Evolutionary conservation across 2,797 vertebrate species (phyloP).

Genomic region (Podarcis lilfordi): DNA sequence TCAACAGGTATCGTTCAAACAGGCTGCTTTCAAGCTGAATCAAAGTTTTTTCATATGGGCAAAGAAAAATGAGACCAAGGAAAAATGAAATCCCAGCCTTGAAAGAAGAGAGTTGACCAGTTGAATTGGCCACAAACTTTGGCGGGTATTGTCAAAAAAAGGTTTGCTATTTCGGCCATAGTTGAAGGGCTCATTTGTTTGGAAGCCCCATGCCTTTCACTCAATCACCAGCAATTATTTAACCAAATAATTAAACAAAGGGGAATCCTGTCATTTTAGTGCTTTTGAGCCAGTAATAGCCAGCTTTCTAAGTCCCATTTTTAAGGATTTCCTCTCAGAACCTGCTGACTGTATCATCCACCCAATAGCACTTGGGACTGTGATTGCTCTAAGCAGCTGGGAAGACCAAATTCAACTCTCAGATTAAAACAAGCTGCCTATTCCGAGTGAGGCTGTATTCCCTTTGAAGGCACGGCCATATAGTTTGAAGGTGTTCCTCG

Average conservation of each 20-base stretch:
- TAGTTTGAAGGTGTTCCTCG: background rate
- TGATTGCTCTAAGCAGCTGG: background rate
- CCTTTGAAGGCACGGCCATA: too few species aligned
- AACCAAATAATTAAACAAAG: conserved; percentile 74
- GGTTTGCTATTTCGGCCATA: conserved; percentile 59
- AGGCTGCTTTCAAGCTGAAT: conserved; percentile 21
- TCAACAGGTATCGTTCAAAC: conserved; percentile 17
- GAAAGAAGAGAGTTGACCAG: background rate
- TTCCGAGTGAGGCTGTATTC: too few species aligned
- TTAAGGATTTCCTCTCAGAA: conserved; percentile 55
- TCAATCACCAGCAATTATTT: conserved; percentile 69
- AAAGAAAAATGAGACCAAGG: background rate
- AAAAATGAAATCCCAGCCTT: background rate
- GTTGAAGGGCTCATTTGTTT: conserved; percentile 55
- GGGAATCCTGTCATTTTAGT: conserved; percentile 67
- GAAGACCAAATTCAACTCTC: background rate
- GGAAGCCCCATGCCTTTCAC: conserved; percentile 63
- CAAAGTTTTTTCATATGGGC: background rate
- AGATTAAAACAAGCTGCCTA: background rate
- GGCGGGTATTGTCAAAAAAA: conserved; percentile 60
- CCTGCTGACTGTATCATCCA: conserved; percentile 38
- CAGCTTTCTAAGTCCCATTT: conserved; percentile 64
- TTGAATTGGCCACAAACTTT: background rate
- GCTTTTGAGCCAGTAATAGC: conserved; percentile 66
- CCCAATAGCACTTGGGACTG: conserved; percentile 30